Evolutionary conservation across 2,797 vertebrate genomes (phyloP), one percentile per base, ranked within the genome.

Genomic region (Netta rufina): DNA sequence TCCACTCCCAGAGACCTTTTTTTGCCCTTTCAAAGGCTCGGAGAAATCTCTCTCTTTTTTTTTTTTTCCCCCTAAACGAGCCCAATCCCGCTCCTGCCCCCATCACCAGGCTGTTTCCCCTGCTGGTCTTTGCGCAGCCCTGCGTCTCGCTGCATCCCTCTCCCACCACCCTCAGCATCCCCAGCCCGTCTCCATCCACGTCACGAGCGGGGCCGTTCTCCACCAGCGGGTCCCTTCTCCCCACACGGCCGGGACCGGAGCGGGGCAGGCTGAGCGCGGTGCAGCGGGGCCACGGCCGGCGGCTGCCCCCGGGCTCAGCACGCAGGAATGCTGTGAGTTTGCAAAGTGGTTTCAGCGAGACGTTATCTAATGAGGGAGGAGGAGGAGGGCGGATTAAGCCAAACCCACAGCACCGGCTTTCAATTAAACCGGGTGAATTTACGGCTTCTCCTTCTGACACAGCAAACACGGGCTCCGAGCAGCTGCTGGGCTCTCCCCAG

Each of bases 361-460:
- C 96, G 76, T 97, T 97, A 97, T 97, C 97, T 97, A 97, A 97
- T 96, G 96, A 82, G 96, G 90, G 95, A 96, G 94, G 95, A 96
- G 96, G 95, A 97, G 95, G 94, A 95, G 89, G 95, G 91, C 4
- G 92, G 95, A 91, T 96, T 91, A 93, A 95, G 92, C 93, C 97
- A 96, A 97, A 97, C 96, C 96, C 96, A 94, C 95, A 97, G 95
- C 95, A 96, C 89, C 93, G 8, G 95, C 95, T 96, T 96, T 95
- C 96, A 96, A 97, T 97, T 96, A 97, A 96, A 94, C 75, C 64
- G 1, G 78, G 64, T 9, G 67, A 92, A 84, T 95, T 96, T 87
- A 96, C 70, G 6, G 96, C 94, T 93, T 72, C 89, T 95, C 91
- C 66, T 43, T 57, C 84, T 66, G 92, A 89, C 89, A 73, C 53